Conservation (phyloP, 2,888 invertebrate species). For the Patella ulyssiponensis region DNA sequence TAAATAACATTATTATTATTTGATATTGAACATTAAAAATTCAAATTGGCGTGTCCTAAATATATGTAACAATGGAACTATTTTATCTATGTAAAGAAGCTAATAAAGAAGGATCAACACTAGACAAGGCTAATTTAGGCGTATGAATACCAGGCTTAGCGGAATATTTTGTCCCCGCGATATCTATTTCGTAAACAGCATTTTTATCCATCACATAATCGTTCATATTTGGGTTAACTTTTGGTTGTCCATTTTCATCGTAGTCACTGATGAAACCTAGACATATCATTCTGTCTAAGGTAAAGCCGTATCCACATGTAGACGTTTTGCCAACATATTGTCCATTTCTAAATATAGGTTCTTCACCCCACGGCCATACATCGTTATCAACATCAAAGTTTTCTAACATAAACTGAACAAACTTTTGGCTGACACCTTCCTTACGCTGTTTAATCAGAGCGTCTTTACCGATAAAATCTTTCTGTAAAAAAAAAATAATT, state of each 20-base stretch:
- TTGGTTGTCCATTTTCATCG: slow-evolving; percentile 79
- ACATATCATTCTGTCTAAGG: slow-evolving; percentile 82
- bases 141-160: slow-evolving; percentile 84
- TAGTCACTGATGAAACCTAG: slow-evolving; percentile 92
- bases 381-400: slow-evolving; percentile 92
- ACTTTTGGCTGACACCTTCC: slow-evolving; percentile 89
- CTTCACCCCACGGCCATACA: slow-evolving; percentile 96
- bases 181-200: slow-evolving; percentile 93
- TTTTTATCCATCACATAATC: slow-evolving; percentile 72
- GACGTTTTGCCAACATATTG: slow-evolving; percentile 93
- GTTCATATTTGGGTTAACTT: slow-evolving; percentile 78
- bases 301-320: slow-evolving; percentile 90
- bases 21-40: no score
- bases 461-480: slow-evolving; percentile 88
- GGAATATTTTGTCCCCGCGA: slow-evolving; percentile 85
- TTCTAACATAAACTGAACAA: slow-evolving; percentile 91
- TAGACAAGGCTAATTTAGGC: slow-evolving; percentile 72
- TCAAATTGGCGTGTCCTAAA: no score
- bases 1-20: no score
- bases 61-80: no score
- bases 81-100: not conserved
- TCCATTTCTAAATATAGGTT: slow-evolving; percentile 94
- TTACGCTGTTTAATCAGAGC: slow-evolving; percentile 88
- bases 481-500: not conserved
- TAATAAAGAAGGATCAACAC: slow-evolving; percentile 49